Conservation (phyloP, 1,140 invertebrate species). For the Diprion similis region DNA sequence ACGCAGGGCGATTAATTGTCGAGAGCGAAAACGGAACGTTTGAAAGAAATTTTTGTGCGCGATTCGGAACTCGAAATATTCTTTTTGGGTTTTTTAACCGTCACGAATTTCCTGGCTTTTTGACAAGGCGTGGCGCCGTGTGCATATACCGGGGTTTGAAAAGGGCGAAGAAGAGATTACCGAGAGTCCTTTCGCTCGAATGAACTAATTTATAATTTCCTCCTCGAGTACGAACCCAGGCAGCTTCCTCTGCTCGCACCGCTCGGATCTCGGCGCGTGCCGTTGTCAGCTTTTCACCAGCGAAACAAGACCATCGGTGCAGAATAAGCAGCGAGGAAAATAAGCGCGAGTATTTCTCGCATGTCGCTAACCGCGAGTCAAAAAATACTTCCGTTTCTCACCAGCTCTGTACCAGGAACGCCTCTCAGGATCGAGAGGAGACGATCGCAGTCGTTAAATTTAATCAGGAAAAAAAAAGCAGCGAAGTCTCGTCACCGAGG, state of each 20-base stretch:
- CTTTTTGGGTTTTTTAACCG: neutral
- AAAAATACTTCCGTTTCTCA: too few relatives aligned
- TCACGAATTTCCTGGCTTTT: neutral
- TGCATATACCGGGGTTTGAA: neutral
- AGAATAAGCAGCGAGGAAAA: neutral
- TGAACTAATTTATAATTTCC: conserved; percentile 40
- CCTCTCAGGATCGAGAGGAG: neutral
- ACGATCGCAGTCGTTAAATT: neutral
- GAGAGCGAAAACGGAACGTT: neutral
- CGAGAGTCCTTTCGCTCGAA: conserved; percentile 23
- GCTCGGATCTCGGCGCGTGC: neutral
- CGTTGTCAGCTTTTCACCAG: neutral
- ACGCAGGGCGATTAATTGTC: neutral
- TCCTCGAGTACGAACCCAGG: conserved; percentile 10
- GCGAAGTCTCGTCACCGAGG: neutral
- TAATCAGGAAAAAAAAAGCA: neutral
- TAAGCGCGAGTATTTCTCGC: neutral
- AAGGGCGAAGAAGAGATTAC: neutral
- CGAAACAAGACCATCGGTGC: neutral
- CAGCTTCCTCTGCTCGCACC: neutral
- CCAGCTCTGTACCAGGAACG: too few relatives aligned
- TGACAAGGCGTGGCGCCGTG: too few relatives aligned
- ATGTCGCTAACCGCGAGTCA: neutral
- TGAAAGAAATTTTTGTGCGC: too few relatives aligned
- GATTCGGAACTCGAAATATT: neutral